A percentile compares a stretch with the other conserved stretches of the same genome.
These are phyloP conservation scores for Asobara japonica DNA, from an alignment of 1,140 invertebrate genomes.

Conservation along the genomic window DNA sequence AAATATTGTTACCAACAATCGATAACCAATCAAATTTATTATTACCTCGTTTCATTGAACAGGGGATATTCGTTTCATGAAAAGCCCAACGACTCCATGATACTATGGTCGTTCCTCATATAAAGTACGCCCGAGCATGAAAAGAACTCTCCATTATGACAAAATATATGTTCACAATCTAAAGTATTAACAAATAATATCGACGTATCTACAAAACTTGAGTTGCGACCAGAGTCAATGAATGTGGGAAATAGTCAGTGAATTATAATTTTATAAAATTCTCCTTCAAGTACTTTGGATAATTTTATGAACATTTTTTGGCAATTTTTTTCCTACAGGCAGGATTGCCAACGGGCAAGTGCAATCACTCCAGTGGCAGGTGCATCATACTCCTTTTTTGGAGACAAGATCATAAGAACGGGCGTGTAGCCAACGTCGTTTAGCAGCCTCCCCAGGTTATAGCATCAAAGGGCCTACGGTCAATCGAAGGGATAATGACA, in stretches of 20 bases:
- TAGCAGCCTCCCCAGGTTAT: background rate
- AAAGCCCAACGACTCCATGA: background rate
- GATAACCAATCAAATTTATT: constrained; percentile 1
- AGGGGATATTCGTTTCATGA: background rate
- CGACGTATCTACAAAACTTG: background rate
- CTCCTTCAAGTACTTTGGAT: background rate
- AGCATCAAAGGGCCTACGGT: constrained; percentile 8
- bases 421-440: constrained; percentile 7
- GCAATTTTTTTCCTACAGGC: background rate
- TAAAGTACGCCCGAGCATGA: background rate
- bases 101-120: background rate
- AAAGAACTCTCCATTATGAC: background rate
- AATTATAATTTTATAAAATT: constrained; percentile 2
- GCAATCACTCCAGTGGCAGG: constrained; percentile 21
- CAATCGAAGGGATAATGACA: constrained; percentile 15
- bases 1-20: constrained; percentile 1
- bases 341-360: constrained; percentile 1
- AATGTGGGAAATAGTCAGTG: background rate
- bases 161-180: background rate
- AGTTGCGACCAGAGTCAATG: background rate
- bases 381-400: constrained; percentile 12
- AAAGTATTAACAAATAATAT: background rate
- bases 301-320: constrained; percentile 14
- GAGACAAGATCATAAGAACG: constrained; percentile 21
- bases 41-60: constrained; percentile 1